These are phyloP conservation scores for Melanogrammus aeglefinus DNA, from an alignment of 2,797 vertebrate genomes.

Conservation along the genomic window DNA sequence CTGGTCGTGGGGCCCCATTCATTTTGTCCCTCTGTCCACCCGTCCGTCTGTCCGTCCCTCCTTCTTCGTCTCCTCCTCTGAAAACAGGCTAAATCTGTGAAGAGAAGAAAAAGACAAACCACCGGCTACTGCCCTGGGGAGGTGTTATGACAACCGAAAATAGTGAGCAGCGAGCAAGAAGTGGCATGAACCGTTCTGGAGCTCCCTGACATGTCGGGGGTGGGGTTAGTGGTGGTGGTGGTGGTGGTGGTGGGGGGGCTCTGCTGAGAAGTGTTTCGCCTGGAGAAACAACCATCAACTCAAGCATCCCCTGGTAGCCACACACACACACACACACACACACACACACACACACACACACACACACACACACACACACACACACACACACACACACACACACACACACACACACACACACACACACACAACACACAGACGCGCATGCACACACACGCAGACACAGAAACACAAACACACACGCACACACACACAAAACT, in stretches of 20 bases:
- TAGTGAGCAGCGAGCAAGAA: conserved; percentile 69
- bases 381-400: not conserved
- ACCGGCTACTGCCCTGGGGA: conserved; percentile 58
- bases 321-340: conserved; percentile 28
- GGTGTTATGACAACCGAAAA: conserved; percentile 76
- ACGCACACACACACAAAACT: too few relatives aligned
- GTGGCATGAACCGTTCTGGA: conserved; percentile 73
- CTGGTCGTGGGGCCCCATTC: conserved; percentile 42
- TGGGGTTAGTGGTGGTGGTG: conserved; percentile 41
- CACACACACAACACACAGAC: too few relatives aligned
- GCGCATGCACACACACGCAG: too few relatives aligned
- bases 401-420: not conserved
- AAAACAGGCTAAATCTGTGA: conserved; percentile 51
- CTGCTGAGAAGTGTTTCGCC: conserved; percentile 71
- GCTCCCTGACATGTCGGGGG: conserved; percentile 58
- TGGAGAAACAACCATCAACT: conserved; percentile 71
- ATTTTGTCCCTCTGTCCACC: conserved; percentile 1
- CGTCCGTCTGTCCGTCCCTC: not conserved
- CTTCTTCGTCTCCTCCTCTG: not conserved
- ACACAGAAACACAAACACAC: too few relatives aligned
- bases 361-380: not conserved
- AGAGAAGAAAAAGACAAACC: conserved; percentile 16
- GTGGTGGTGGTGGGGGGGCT: conserved; percentile 45
- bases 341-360: not conserved
- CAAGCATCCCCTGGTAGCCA: conserved; percentile 56